Conservation (phyloP, 2,888 invertebrate species). For the Watsonalla binaria region DNA sequence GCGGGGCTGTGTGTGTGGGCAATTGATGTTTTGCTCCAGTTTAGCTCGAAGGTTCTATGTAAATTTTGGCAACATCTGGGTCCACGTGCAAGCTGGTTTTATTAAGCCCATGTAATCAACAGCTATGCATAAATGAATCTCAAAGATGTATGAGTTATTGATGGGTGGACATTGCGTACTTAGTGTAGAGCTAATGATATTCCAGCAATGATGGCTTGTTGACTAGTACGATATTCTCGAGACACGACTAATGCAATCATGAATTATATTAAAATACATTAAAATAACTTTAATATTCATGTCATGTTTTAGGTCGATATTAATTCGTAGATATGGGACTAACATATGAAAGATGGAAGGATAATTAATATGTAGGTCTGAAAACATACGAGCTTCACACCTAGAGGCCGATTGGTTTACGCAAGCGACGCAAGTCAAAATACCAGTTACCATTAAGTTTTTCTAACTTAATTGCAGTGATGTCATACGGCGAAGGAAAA, state of each 20-base stretch:
- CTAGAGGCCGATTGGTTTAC: too few species aligned
- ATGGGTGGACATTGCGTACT: conserved; percentile 47
- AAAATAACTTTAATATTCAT: too few species aligned
- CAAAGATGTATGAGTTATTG: conserved; percentile 48
- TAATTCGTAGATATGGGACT: too few species aligned
- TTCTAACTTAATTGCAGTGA: neutral
- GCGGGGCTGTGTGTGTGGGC: conserved; percentile 8
- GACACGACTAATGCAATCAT: too few species aligned
- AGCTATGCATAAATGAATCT: conserved; percentile 63
- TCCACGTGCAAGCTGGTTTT: conserved; percentile 34
- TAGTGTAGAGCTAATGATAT: conserved; percentile 12
- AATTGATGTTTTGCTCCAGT: conserved; percentile 15
- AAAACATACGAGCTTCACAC: too few species aligned
- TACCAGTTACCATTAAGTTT: too few species aligned
- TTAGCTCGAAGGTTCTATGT: conserved; percentile 55
- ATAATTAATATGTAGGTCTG: too few species aligned
- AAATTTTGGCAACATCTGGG: conserved; percentile 51
- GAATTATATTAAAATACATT: too few species aligned
- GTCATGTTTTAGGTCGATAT: too few species aligned
- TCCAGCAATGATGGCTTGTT: conserved; percentile 18
- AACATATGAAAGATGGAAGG: too few species aligned
- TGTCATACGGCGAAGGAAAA: neutral
- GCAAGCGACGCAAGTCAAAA: too few species aligned
- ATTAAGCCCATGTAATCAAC: conserved; percentile 39
- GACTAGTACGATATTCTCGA: neutral